Base-by-base conservation (phyloP, 2,797 vertebrate species). In the Coreius guichenoti region DNA sequence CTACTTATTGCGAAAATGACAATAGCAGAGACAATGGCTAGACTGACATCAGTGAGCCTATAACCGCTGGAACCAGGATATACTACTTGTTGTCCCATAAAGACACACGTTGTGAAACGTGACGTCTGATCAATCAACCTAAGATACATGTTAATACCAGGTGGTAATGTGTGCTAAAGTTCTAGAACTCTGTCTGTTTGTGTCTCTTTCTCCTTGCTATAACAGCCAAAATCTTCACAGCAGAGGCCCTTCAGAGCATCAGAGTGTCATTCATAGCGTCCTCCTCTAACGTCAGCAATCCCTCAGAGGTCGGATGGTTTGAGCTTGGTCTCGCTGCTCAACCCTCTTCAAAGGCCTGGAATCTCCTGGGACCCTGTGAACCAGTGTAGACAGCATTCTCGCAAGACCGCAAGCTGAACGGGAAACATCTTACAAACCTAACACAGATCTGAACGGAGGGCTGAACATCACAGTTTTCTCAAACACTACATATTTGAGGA, bases 321-420 rank as follows among this genome's bases (percentile, higher is more conserved):
- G 61, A 67, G 69, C 70, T 39, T 26, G 49, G 63, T 69, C 78
- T 81, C 43, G 0, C 56, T 31, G 26, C 63, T 69, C 49, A 76
- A 76, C 72, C 33, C 54, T 51, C 72, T 86, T 80, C 70, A 86
- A 86, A 86, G 36, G 26, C 17, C 8, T 31, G 8, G 78, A 31
- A 14, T 81, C 85, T 76, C 36, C 36, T 31, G 85, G 70, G 72
- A 51, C 26, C 39, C 61, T 82, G 33, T 3, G n/a, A 81, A 63
- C 68, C 69, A 49, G 39, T 61, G 51, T 31, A 49, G 76, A 56
- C 51, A 14, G 33, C 26, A 36, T 47, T 69, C 49, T n/a, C 85
- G 70, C 49, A 45, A 69, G 49, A 72, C 70, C 79, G 11, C n/a
- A 31, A 81, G 51, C 70, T 31, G 26, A 78, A 70, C 31, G 26